Evolutionary conservation across 2,113 vertebrate species (phyloP).

Genomic region (Chloroceryle aenea): DNA sequence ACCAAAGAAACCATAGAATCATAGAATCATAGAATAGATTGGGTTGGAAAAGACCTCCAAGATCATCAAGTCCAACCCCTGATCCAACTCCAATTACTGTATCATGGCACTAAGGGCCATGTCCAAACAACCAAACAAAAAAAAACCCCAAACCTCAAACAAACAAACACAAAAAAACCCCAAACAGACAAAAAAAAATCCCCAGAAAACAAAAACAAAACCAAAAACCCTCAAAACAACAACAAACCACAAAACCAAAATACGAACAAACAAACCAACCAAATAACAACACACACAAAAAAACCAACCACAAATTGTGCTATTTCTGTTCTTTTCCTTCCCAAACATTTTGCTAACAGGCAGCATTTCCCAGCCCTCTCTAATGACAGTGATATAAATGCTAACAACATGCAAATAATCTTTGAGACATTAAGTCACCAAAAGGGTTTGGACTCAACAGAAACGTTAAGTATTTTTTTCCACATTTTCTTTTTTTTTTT

Average conservation of each 20-base stretch:
- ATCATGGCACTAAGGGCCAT: no score
- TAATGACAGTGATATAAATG: background rate
- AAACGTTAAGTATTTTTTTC: background rate
- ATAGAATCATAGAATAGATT: no score
- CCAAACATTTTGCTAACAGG: background rate
- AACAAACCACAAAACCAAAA: background rate
- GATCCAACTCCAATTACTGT: no score
- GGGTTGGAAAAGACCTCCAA: no score
- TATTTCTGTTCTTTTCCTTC: background rate
- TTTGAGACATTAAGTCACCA: background rate
- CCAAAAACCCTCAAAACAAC: background rate
- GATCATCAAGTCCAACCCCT: no score
- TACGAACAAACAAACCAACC: fast-evolving
- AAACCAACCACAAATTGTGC: fast-evolving
- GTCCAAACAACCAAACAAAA: fast-evolving
- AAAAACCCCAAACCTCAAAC: background rate
- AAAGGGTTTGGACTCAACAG: background rate
- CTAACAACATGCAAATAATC: background rate
- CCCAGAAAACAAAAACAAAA: background rate
- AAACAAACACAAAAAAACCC: no score
- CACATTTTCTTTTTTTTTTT: background rate
- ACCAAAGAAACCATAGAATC: background rate
- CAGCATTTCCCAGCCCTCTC: background rate
- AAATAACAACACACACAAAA: background rate
- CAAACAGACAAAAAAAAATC: background rate